Evolutionary conservation across 2,888 invertebrate genomes (phyloP), one percentile per base, ranked within the genome.

Genomic region (Mycalesis mineus): DNA sequence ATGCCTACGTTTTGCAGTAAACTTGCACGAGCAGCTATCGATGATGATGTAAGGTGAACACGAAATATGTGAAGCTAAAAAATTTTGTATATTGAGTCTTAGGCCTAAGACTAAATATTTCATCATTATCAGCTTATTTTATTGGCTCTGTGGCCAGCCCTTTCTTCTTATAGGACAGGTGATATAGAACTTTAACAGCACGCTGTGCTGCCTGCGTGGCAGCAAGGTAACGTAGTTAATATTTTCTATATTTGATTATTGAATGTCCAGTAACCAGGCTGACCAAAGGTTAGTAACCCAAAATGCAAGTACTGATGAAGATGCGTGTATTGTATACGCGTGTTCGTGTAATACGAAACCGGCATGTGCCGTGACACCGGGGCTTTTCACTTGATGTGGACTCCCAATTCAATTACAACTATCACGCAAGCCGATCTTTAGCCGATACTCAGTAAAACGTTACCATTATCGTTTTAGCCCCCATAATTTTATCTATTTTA

Each of bases 331-430:
- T 53, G 41, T 47, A 14, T 40, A 31, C 56, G 47, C 58, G 54
- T 59, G 48, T 53, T 44, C 47, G 13, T 33, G 40, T n/a, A n/a
- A 47, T 31, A 55, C 44, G 52, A 77, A 78, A 79, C 79, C 74
- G 71, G 66, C 61, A 63, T 68, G 74, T 79, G 78, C 73, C 78
- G 75, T 80, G 78, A 75, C 75, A 70, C 72, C 68, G 68, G 66
- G 74, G 74, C 77, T 79, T 76, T 77, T 70, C 71, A 76, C 74
- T 77, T 74, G 75, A 78, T 76, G 74, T 68, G 71, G 74, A 75
- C 77, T 60, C 77, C n/a, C 75, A 75, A 83, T 81, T 79, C 75
- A 78, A 81, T 82, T 81, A 81, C 72, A 54, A 33, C 39, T 50
- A 62, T 55, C 64, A 65, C 63, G 63, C 61, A 41, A 65, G 41